Conservation (phyloP, 2,888 invertebrate species). For the Sarcophaga rosellei region DNA sequence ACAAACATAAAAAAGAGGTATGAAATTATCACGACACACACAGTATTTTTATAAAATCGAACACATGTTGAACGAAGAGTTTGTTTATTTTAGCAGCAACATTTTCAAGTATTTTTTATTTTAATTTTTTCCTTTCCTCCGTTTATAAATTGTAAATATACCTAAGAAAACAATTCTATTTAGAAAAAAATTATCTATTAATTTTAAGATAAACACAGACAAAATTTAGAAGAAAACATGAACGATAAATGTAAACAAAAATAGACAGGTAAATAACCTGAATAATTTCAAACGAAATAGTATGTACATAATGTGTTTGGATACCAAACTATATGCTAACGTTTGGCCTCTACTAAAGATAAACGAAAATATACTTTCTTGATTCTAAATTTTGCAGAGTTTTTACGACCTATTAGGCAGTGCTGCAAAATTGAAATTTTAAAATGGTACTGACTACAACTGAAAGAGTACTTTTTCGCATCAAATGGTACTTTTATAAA, state of each 20-base stretch:
- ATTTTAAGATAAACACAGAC: constrained; percentile 43
- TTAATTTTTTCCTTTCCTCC: not conserved
- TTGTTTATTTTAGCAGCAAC: constrained; percentile 36
- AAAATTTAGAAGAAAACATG: constrained; percentile 5
- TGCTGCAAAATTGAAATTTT: too few species aligned
- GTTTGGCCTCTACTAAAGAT: too few species aligned
- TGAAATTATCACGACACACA: not conserved
- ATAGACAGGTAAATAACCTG: constrained; percentile 43
- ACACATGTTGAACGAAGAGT: constrained; percentile 26
- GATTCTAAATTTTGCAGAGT: too few species aligned
- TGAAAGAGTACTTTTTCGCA: too few species aligned
- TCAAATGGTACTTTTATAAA: too few species aligned
- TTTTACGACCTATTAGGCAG: too few species aligned
- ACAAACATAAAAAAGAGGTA: not conserved
- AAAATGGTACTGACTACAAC: too few species aligned
- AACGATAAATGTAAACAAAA: constrained; percentile 46
- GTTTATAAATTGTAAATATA: not conserved
- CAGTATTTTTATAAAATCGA: not conserved
- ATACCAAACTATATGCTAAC: constrained; percentile 6
- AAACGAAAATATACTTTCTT: too few species aligned
- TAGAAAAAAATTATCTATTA: constrained; percentile 29
- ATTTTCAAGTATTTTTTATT: constrained; percentile 25
- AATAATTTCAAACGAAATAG: not conserved
- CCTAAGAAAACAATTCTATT: not conserved
- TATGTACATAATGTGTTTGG: too few species aligned